Evolutionary conservation across 1,140 invertebrate genomes (phyloP), one percentile per base, ranked within the genome.

Genomic region (Glossosoma conforme): DNA sequence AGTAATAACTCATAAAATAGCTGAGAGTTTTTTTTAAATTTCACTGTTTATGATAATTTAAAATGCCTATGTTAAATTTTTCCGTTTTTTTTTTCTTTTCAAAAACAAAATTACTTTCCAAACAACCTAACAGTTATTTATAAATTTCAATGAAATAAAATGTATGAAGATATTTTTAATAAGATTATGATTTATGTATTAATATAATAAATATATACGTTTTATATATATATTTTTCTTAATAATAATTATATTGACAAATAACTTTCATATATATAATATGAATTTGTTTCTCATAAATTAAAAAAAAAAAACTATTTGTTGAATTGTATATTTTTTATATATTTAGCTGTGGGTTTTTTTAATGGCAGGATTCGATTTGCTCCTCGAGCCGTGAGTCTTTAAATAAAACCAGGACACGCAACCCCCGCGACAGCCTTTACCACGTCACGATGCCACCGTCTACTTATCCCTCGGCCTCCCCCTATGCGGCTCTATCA

Each of bases 401-500:
- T 51, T 67, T 73, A 54, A 52, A 68, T 44, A 37, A 15, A 13
- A 15, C 41, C 19, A 52, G 46, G 50, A 18, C 44, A 20, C 24
- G 48, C 25, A 58, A 58, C 48, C 56, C 56, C 55, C 66, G 73
- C 44, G 62, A 65, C 48, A 70, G 69, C 58, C 65, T 75, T 48
- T 80, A 75, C 67, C 71, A 75, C 50, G 65, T 77, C 46, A 81
- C 79, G 30, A 64, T 80, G 53, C 82, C 82, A 44, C 78, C 81
- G 36, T 70, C 72, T 55, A 76, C 72, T 54, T 83, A 83, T 68
- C 81, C 80, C 36, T 75, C 81, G 35, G 79, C 81, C 40, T 78
- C 81, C 17, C 83, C 83, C 11, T 86, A 84, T 63, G 76, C 81
- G 56, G 80, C 81, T 33, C 76, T 91, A 18, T 87, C 86, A 15